Evolutionary conservation across 2,113 vertebrate species (phyloP), one percentile per base, ranked within the genome.

Genomic region (Agelaius tricolor): DNA sequence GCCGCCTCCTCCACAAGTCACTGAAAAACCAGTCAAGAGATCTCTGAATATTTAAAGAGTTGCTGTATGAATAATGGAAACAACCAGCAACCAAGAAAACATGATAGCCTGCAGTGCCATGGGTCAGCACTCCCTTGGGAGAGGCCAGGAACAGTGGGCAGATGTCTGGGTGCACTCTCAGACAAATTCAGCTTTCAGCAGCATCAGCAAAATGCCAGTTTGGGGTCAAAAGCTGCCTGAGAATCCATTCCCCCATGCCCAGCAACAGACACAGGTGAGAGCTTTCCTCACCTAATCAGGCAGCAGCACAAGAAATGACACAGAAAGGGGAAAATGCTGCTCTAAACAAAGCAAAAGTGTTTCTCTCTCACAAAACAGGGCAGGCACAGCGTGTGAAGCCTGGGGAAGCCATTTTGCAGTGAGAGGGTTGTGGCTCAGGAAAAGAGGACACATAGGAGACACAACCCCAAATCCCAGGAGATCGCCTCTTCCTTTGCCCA

Each of bases 241-340:
- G n/a, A 77, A 86, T 31, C 16, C 47, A 62, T 23, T 7, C 16
- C 23, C 4, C 11, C 4, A 1, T 5, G 17, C 30, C 57, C 61
- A 66, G 19, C 33, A 61, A 22, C 15, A 74, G 65, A 61, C 2
- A 1, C 0, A 0, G 4, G 13, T 2, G 3, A 65, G 28, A 93
- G 11, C 44, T 47, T 63, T 67, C 49, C 58, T 86, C 16, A 0
- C 39, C 33, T 10, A 1, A 26, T 8, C n/a, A 39, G 46, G 30
- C 33, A 62, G 28, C 0, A 0, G 35, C 46, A 39, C 41, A 31
- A 52, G 75, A 74, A 51, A n/a, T 14, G 2, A 47, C 17, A 51
- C 18, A 71, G 72, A 88, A 86, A 76, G 15, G 9, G 19, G 7
- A 2, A 80, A 80, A 86, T 0, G 2, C 41, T 80, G 18, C 33